Evolutionary conservation across 1,140 invertebrate genomes (phyloP), one percentile per base, ranked within the genome.

Genomic region (Apocrypta bakeri): DNA sequence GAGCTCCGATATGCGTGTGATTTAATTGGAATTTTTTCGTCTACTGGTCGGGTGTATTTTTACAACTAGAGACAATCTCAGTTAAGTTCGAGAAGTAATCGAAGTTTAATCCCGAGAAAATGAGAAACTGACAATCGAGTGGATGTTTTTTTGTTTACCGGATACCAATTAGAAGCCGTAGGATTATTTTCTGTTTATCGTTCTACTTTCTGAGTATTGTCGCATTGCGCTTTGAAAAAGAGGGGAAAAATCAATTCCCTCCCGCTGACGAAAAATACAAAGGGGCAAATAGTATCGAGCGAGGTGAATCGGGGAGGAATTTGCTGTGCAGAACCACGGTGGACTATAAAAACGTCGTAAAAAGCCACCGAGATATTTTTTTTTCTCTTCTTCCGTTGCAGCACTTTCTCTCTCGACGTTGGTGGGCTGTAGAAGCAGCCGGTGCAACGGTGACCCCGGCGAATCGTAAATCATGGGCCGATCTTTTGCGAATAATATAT

Each of bases 401-500:
- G 68, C 8, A 33, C 68, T 71, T 71, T 71, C 68, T 8, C 68
- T 31, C 68, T 25, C 68, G 68, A 71, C 68, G 68, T 37, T 37
- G 68, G 68, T 71, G 68, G 68, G 14, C 68, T 29, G 7, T 17
- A n/a, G 14, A 6, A 21, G 48, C 48, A 48, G 42, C 42, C 48
- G 48, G 48, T 21, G 48, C 17, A 56, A 17, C 17, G 17, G 48
- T 56, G 48, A 56, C 48, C 48, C 11, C 11, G n/a, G 14, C 14
- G 68, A 29, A 14, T 21, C 68, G 31, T 71, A 71, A 71, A 71
- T 71, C 68, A 71, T 3, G 4, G 17, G 68, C 27, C 68, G 68
- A 66, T 66, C 64, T 29, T 66, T 66, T 25, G 68, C 68, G 31
- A 33, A 71, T n/a, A 21, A 21, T 56, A 56, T 33, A 71, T 37